These are phyloP conservation scores for Drosophila eugracilis DNA, from an alignment of 1,140 invertebrate genomes.

Conservation along the genomic window DNA sequence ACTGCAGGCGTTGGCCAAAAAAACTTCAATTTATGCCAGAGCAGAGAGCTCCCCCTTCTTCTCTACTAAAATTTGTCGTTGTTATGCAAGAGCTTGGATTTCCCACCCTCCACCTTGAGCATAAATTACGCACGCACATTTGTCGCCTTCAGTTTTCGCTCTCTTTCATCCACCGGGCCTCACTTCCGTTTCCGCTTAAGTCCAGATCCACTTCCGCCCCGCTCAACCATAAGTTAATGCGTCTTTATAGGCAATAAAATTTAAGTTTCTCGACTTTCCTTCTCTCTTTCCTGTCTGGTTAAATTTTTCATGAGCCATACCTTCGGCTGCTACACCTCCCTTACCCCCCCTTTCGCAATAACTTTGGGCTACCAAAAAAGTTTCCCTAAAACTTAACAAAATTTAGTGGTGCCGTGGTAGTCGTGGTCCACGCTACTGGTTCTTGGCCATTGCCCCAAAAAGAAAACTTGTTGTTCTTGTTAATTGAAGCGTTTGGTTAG, in stretches of 20 bases:
- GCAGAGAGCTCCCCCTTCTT: background rate
- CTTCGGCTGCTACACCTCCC: background rate
- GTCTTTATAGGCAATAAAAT: constrained; percentile 83
- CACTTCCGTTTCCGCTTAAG: constrained; percentile 42
- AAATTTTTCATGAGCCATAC: constrained; percentile 70
- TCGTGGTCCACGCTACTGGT: constrained; percentile 15
- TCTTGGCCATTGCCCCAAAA: constrained; percentile 52
- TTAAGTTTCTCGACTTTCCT: constrained; percentile 70
- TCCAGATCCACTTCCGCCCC: constrained; percentile 25
- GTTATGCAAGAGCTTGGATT: constrained; percentile 57
- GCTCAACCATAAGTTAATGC: constrained; percentile 74
- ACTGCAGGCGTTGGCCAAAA: constrained; percentile 49
- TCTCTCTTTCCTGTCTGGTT: constrained; percentile 56
- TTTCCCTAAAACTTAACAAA: constrained; percentile 73
- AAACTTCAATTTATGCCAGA: constrained; percentile 43
- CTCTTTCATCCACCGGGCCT: constrained; percentile 4
- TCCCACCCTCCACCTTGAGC: constrained; percentile 23
- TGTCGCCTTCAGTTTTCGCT: constrained; percentile 26
- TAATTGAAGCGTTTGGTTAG: constrained; percentile 76
- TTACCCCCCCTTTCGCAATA: constrained; percentile 29
- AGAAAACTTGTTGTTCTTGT: constrained; percentile 72
- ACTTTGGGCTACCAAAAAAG: constrained; percentile 63
- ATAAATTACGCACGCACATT: constrained; percentile 76
- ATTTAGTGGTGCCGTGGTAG: constrained; percentile 60
- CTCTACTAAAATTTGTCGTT: constrained; percentile 54